A percentile compares a stretch with the other conserved stretches of the same genome.
These are phyloP conservation scores for Oryzias javanicus DNA, from an alignment of 2,113 vertebrate genomes.

Conservation along the genomic window DNA sequence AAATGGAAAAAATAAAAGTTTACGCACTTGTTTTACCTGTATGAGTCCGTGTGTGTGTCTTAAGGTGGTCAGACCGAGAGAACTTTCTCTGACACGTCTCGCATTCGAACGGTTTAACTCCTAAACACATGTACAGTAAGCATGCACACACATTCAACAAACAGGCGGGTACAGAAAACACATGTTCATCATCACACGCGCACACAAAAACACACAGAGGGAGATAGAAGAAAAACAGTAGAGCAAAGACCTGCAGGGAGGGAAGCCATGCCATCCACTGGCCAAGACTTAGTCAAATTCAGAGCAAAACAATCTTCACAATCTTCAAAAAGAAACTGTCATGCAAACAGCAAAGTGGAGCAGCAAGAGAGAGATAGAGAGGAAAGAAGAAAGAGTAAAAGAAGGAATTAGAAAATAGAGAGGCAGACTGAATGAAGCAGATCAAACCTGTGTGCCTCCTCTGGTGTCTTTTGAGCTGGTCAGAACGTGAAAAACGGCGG, in stretches of 20 bases:
- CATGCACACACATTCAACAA: slow-evolving; percentile 57
- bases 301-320: slow-evolving; percentile 18
- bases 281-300: slow-evolving; percentile 37
- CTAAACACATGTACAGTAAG: slow-evolving; percentile 80
- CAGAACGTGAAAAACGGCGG: slow-evolving; percentile 94
- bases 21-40: slow-evolving; percentile 99
- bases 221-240: slow-evolving; percentile 72
- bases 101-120: slow-evolving; percentile 98
- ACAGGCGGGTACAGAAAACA: slow-evolving; percentile 28
- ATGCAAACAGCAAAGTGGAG: slow-evolving; percentile 42
- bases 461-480: slow-evolving; percentile 98
- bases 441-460: slow-evolving; percentile 96
- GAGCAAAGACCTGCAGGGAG: slow-evolving; percentile 68
- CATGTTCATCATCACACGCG: slow-evolving; percentile 6
- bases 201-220: slow-evolving; percentile 37
- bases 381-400: background rate
- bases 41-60: slow-evolving; percentile 99
- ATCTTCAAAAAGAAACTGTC: slow-evolving; percentile 20
- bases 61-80: slow-evolving; percentile 98
- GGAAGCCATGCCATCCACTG: slow-evolving; percentile 66
- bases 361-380: background rate
- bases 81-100: slow-evolving; percentile 99
- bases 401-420: slow-evolving; percentile 1
- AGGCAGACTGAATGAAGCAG: background rate
- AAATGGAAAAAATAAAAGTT: slow-evolving; percentile 89